Evolutionary conservation across 2,113 vertebrate genomes (phyloP).

Genomic region (Aspidoscelis tigris): DNA sequence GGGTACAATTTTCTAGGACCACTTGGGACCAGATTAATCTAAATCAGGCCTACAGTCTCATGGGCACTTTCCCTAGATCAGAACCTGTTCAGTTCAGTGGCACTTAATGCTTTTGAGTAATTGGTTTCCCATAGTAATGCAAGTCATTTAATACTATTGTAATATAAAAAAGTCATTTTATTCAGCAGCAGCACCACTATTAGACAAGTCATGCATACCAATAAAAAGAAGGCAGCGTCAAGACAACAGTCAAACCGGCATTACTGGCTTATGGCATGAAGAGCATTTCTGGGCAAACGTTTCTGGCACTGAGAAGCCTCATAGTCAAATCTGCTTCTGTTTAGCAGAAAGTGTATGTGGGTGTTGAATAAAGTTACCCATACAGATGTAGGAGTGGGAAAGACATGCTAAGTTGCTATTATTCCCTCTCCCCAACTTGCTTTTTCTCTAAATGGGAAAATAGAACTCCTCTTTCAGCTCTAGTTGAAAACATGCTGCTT

Average conservation of each 20-base stretch:
- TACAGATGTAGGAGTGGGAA: not conserved
- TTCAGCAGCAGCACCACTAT: not conserved
- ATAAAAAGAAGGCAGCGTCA: not conserved
- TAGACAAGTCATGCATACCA: no score
- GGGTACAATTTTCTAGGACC: no score
- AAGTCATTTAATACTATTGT: not conserved
- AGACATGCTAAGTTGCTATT: not conserved
- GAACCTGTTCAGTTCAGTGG: not conserved
- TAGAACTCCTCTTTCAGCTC: constrained; percentile 61
- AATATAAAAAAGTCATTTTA: not conserved
- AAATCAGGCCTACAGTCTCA: not conserved
- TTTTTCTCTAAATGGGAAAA: constrained; percentile 35
- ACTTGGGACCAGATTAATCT: no score
- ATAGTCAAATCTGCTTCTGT: not conserved
- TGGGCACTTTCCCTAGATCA: not conserved
- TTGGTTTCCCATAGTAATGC: not conserved
- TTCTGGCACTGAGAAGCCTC: constrained; percentile 29
- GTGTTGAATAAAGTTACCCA: not conserved
- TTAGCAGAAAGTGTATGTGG: not conserved
- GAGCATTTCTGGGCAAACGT: not conserved
- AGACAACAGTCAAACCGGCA: constrained; percentile 7
- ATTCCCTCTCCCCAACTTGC: not conserved
- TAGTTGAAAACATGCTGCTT: constrained; percentile 51
- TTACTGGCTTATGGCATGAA: constrained; percentile 22
- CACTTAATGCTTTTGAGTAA: not conserved